Evolutionary conservation across 2,888 invertebrate species (phyloP), one percentile per base, ranked within the genome.

Genomic region (Troglohyphantes excavatus): DNA sequence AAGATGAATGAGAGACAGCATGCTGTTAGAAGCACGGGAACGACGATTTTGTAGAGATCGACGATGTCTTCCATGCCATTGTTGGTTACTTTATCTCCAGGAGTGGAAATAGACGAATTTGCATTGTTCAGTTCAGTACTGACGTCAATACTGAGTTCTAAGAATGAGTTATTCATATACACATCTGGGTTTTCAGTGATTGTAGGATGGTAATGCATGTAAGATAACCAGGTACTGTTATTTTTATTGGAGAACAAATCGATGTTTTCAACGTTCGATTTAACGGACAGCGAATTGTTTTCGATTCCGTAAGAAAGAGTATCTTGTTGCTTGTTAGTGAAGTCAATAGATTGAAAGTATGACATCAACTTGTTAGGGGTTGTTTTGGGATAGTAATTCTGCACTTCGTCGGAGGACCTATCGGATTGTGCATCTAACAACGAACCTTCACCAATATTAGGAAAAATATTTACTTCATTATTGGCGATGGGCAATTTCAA

Each of bases 1-100:
- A 95, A 94, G 29, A 94, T 92, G 87, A 95, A 93, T 0, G 95
- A 95, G 3, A 95, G 92, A n/a, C 94, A 90, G 92, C 95, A 95
- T 88, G 95, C 94, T 19, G 94, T 92, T 13, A 95, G 93, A 91
- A 94, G 92, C 2, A 93, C 70, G 2, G 93, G 93, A 6, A 93
- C 92, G 6, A 92, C 92, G 33, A 91, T 91, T 23, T 92, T 90
- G 91, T 93, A 93, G 2, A 92, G 29, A 2, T 85, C 65, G 1
- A 39, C 82, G 17, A 91, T 26, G 13, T 67, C 43, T 23, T 72
- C 23, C 27, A n/a, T 26, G 5, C 43, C 53, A 5, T 29, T 39
- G 17, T 39, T 43, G 0, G 7, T 13, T 13, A 19, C n/a, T 13
- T 59, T 59, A 17, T 29, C 46, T 17, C 27, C 26, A 39, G 7